Conservation (phyloP, 2,888 invertebrate species). For the Halocaridina rubra region DNA sequence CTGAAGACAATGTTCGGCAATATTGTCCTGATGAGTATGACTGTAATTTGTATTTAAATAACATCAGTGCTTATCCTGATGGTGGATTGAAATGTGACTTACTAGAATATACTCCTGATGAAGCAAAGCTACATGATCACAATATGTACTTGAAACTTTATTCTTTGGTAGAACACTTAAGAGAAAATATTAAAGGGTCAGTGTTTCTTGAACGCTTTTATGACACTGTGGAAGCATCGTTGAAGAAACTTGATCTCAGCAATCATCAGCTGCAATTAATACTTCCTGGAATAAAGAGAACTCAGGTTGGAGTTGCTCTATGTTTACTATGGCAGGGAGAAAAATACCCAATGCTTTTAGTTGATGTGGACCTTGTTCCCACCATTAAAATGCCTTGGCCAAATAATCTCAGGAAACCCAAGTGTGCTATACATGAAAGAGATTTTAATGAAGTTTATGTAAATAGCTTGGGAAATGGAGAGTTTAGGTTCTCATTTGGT, state of each 20-base stretch:
- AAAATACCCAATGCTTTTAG: neutral
- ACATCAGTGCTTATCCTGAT: neutral
- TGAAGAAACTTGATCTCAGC: neutral
- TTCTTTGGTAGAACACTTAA: neutral
- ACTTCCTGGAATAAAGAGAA: constrained; percentile 1
- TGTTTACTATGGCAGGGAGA: constrained; percentile 1
- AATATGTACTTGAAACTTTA: neutral
- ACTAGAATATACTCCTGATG: neutral
- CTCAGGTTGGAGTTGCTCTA: constrained; percentile 1
- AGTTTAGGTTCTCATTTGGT: neutral
- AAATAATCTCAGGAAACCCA: neutral
- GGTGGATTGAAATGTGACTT: neutral
- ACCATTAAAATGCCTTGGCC: constrained; percentile 10
- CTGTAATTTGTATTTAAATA: constrained; percentile 17
- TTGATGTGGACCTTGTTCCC: constrained; percentile 12
- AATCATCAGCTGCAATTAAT: neutral
- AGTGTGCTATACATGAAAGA: neutral
- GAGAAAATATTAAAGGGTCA: neutral
- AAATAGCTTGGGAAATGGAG: neutral
- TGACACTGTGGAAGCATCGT: neutral
- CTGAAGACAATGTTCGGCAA: constrained; percentile 20
- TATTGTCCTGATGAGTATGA: constrained; percentile 31
- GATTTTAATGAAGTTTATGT: neutral
- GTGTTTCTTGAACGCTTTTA: neutral
- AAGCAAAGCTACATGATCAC: neutral